These are phyloP conservation scores for Drosophila diplacantha DNA, from an alignment of 2,888 invertebrate genomes.

Conservation along the genomic window DNA sequence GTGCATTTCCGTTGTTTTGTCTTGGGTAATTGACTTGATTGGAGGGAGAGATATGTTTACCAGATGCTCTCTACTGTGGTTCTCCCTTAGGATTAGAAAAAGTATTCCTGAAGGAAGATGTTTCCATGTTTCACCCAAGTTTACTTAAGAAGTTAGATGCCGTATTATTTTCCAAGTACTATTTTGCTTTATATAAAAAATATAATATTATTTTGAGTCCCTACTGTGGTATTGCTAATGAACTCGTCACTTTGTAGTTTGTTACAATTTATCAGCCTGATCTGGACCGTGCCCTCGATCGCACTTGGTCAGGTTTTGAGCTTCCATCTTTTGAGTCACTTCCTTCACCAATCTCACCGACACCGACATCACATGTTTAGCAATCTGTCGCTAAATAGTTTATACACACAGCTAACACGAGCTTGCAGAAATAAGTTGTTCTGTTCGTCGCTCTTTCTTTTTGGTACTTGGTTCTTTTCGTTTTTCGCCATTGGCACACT, in stretches of 20 bases:
- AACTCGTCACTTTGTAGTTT: conserved; percentile 1
- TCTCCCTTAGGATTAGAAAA: not conserved
- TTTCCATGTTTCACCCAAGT: not conserved
- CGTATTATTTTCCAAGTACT: not conserved
- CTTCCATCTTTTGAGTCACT: conserved; percentile 13
- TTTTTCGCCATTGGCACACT: conserved; percentile 61
- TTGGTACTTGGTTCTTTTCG: conserved; percentile 32
- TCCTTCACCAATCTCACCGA: conserved; percentile 28
- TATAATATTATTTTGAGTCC: not conserved
- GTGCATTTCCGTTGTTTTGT: conserved; percentile 55
- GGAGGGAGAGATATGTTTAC: not conserved
- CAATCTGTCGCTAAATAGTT: conserved; percentile 67
- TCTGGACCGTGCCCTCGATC: conserved; percentile 17
- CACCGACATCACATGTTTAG: conserved; percentile 66
- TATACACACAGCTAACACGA: conserved; percentile 34
- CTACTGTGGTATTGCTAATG: not conserved
- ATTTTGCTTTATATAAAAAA: not conserved
- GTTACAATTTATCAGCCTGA: conserved; percentile 1
- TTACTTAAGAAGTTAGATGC: not conserved
- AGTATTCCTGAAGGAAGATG: not conserved
- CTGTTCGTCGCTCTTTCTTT: conserved; percentile 29
- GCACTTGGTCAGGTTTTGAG: conserved; percentile 16
- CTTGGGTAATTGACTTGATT: conserved; percentile 51
- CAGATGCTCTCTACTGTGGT: not conserved
- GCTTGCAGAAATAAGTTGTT: conserved; percentile 35